Evolutionary conservation across 2,113 vertebrate species (phyloP), one percentile per base, ranked within the genome.

Genomic region (Hucho hucho): DNA sequence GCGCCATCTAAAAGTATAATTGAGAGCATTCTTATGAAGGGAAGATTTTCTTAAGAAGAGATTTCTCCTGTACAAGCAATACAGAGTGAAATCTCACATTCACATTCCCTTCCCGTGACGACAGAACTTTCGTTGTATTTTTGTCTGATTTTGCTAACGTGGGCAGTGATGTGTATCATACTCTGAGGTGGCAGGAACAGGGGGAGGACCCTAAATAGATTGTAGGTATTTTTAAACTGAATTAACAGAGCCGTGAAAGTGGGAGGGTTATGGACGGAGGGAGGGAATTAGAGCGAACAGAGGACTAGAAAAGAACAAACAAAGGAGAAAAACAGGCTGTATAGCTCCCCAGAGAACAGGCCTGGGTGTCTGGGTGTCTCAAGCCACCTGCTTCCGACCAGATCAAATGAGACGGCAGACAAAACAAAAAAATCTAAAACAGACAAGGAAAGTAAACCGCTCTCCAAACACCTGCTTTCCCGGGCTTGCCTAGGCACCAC

Each of bases 331-430:
- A 11, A 28, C 12, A 5, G 64, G n/a, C 58, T 61, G 11, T 3
- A 28, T 24, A 43, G 56, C 63, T 56, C 68, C n/a, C 65, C 53
- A 49, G 22, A 69, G 58, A 69, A 73, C 69, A 32, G 24, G 61
- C 20, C 49, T 9, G 20, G 64, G n/a, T 64, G 24, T 61, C 63
- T 43, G 37, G 13, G 4, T 18, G 12, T 14, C 49, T 18, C 4
- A 53, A 14, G 4, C 37, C 37, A 22, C 25, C 13, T 24, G n/a
- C 46, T 63, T 5, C n/a, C 58, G 58, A 61, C 68, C 37, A 63
- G 66, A 24, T 69, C 47, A 28, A 20, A 74, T 14, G 6, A 18
- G 66, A 63, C 58, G 63, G 61, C 47, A 64, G 56, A 16, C 46
- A 64, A 26, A 22, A 7, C 22, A 67, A 65, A 61, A 61, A 58